Conservation (phyloP, 2,113 vertebrate species). For the Muntiacus reevesi region DNA sequence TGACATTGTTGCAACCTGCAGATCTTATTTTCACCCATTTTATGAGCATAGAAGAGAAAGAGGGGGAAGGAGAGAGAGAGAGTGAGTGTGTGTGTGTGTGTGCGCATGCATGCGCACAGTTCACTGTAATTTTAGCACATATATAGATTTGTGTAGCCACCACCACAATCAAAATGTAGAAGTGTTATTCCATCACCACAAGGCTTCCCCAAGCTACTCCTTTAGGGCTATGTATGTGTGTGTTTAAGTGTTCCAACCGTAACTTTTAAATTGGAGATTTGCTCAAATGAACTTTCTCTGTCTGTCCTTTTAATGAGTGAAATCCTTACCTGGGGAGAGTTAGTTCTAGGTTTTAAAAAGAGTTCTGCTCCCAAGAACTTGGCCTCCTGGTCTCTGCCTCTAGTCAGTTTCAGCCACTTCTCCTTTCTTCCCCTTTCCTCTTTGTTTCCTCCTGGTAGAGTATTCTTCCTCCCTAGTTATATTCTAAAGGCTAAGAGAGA, state of each 20-base stretch:
- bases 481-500: conserved; percentile 14
- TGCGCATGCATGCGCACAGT: neutral
- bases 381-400: neutral
- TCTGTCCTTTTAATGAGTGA: conserved; percentile 24
- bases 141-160: neutral
- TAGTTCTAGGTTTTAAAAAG: conserved; percentile 32
- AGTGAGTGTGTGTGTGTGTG: neutral
- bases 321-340: conserved; percentile 27
- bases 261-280: conserved; percentile 37
- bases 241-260: neutral
- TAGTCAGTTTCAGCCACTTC: neutral
- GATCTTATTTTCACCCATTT: neutral
- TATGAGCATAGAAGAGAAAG: neutral
- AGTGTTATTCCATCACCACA: neutral
- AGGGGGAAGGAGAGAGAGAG: neutral
- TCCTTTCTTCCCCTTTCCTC: neutral
- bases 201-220: neutral
- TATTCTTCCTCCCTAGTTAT: neutral
- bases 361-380: conserved; percentile 19
- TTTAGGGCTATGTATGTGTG: neutral
- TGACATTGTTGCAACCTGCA: neutral
- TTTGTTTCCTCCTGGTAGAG: neutral
- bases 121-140: neutral
- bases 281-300: neutral
- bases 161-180: neutral